A percentile compares a stretch with the other conserved stretches of the same genome.
phyloP scores from a whole-genome alignment of 1,140 invertebrate species.

The Panagrolaimus sp. region DNA sequence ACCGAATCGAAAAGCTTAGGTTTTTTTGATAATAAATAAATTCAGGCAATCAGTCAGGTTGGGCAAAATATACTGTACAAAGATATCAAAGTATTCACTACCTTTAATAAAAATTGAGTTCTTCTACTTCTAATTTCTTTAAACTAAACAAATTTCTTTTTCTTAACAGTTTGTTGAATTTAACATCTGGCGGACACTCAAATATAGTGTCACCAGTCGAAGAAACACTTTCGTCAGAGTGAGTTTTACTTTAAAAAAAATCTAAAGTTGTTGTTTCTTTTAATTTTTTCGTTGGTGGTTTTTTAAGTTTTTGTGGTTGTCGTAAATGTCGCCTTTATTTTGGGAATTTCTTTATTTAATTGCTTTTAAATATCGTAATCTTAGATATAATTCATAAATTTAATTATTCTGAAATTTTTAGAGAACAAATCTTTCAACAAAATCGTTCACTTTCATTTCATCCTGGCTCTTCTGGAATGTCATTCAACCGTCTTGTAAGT shows the following conservation, averaged over 20 bases:
- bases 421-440: constrained; percentile 25
- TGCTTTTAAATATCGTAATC: too few relatives aligned
- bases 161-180: constrained; percentile 20
- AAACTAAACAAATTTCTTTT: background rate
- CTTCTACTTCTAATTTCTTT: background rate
- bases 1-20: too few relatives aligned
- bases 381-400: too few relatives aligned
- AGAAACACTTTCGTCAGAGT: background rate
- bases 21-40: too few relatives aligned
- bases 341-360: background rate
- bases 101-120: too few relatives aligned
- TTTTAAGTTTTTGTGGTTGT: background rate
- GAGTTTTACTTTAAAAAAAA: background rate
- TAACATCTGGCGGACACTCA: constrained; percentile 17
- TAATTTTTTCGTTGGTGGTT: background rate
- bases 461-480: constrained; percentile 3
- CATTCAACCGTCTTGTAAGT: background rate
- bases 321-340: background rate
- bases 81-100: too few relatives aligned
- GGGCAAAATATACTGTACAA: too few relatives aligned
- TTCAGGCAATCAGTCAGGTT: too few relatives aligned
- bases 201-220: background rate
- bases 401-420: background rate
- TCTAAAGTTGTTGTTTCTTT: background rate
- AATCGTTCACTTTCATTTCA: constrained; percentile 35